phyloP scores from a whole-genome alignment of 2,113 vertebrate genomes.

The Xyliphius kryptos region DNA sequence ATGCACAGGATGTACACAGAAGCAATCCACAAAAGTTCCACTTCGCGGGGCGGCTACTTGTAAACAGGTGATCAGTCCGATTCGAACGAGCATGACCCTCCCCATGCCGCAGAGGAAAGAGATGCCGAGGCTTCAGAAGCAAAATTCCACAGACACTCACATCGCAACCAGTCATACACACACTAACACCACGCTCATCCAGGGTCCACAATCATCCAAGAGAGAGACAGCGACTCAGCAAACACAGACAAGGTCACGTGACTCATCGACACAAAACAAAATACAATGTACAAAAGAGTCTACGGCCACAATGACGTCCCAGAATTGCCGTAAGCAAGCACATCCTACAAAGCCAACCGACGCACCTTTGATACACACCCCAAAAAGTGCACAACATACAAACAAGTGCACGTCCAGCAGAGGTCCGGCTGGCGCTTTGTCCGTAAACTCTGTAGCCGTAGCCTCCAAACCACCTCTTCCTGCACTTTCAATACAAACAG shows the following conservation, averaged over 20 bases:
- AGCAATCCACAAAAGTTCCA: slow-evolving; percentile 56
- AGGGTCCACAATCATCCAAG: slow-evolving; percentile 38
- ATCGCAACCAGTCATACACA: slow-evolving; percentile 52
- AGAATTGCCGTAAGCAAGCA: slow-evolving; percentile 1
- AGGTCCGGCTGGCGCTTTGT: slow-evolving; percentile 3
- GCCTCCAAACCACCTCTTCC: slow-evolving; percentile 36
- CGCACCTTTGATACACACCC: slow-evolving; percentile 2
- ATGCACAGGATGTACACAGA: slow-evolving; percentile 61
- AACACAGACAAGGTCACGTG: slow-evolving; percentile 32
- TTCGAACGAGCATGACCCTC: slow-evolving; percentile 60
- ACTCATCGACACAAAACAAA: not conserved
- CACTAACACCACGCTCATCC: slow-evolving; percentile 43
- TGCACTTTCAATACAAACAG: slow-evolving; percentile 31
- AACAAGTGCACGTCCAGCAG: slow-evolving; percentile 5
- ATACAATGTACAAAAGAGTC: slow-evolving; percentile 9
- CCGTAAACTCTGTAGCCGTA: not conserved
- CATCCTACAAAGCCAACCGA: slow-evolving; percentile 2
- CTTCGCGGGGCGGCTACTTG: slow-evolving; percentile 58
- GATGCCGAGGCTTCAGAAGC: slow-evolving; percentile 37
- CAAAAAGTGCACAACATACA: slow-evolving; percentile 16
- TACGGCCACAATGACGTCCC: not conserved
- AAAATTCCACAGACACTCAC: slow-evolving; percentile 29
- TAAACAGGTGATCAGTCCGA: slow-evolving; percentile 50
- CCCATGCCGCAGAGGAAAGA: slow-evolving; percentile 56
- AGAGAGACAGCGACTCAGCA: slow-evolving; percentile 57